Base-by-base conservation (phyloP, 2,113 vertebrate genomes). In the Ptychochromis oligacanthus region DNA sequence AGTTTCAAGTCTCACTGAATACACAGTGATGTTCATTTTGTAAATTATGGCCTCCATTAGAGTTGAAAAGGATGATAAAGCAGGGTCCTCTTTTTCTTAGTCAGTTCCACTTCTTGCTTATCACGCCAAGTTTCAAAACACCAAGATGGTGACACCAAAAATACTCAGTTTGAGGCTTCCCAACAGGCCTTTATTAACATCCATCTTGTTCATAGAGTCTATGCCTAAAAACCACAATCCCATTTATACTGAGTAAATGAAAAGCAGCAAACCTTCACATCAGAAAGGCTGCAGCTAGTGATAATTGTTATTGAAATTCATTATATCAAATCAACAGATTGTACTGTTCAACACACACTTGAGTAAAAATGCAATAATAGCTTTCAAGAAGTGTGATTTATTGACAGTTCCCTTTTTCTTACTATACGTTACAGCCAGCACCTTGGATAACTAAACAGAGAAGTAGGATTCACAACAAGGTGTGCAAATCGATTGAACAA, bases 371-470 rank as follows among this genome's bases (percentile, higher is more conserved):
- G 1, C 10, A 11, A n/a, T 20, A 17, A 3, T 22, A 36, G 6
- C 28, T 62, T 56, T 79, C 2, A 81, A 36, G 40, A 76, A 40
- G 5, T 11, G 55, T 74, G 26, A 79, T 80, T 79, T 85, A 54
- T 76, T 24, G 18, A 78, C 56, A 83, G 54, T 89, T 91, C 83
- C 90, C 86, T 91, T 91, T 38, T 76, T 46, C 17, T 22, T 43
- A 34, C 20, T 24, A 62, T 11, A 70, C 8, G 3, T 61, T 81
- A 75, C 20, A 76, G 17, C 12, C 57, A 54, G 40, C 20, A n/a
- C 4, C 17, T 15, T 17, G 26, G 31, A 58, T 7, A n/a, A 22
- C 11, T 43, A n/a, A 61, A 74, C 8, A 43, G 56, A 78, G 56
- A 78, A 77, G 22, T 31, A 74, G 74, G 49, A 75, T 56, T 76